A percentile compares a stretch with the other conserved stretches of the same genome.
Evolutionary conservation across 23 tunicate genomes (phyloP).

Genomic region (Ciona savignyi): DNA sequence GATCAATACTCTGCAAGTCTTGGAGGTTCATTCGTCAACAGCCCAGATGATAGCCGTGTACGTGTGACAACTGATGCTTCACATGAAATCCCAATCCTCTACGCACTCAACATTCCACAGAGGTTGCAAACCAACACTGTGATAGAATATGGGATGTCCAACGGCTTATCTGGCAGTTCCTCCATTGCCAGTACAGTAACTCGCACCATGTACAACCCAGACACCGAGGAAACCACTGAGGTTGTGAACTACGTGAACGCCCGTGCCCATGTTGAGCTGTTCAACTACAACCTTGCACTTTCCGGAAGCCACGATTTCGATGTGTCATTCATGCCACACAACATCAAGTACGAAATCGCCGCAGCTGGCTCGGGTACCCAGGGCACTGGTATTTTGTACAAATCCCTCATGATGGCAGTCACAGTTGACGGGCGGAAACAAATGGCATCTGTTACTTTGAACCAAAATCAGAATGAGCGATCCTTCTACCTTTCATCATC

Average conservation of each 20-base stretch:
- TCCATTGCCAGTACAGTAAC: neutral
- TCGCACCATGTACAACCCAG: slow-evolving; percentile 8
- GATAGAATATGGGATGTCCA: slow-evolving; percentile 6
- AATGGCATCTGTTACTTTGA: slow-evolving; percentile 16
- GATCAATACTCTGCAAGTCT: slow-evolving; percentile 1
- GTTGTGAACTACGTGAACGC: slow-evolving; percentile 4
- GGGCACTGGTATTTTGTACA: slow-evolving; percentile 3
- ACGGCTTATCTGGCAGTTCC: slow-evolving; percentile 6
- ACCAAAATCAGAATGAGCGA: slow-evolving; percentile 4
- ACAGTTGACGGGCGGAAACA: slow-evolving; percentile 23
- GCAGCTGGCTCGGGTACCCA: slow-evolving; percentile 10
- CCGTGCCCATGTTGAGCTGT: slow-evolving; percentile 3
- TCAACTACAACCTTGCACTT: slow-evolving; percentile 15
- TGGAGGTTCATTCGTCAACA: neutral
- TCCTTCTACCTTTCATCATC: slow-evolving; percentile 9
- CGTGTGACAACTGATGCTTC: slow-evolving; percentile 1
- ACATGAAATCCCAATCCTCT: neutral
- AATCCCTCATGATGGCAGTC: slow-evolving; percentile 15
- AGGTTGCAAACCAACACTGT: neutral
- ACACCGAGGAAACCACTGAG: slow-evolving; percentile 6
- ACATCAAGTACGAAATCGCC: slow-evolving; percentile 21
- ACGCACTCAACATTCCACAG: neutral
- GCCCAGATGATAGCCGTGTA: neutral
- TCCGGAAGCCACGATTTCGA: slow-evolving; percentile 33
- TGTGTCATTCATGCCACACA: slow-evolving; percentile 8